phyloP scores from a whole-genome alignment of 2,113 vertebrate genomes.

The Columbina picui region DNA sequence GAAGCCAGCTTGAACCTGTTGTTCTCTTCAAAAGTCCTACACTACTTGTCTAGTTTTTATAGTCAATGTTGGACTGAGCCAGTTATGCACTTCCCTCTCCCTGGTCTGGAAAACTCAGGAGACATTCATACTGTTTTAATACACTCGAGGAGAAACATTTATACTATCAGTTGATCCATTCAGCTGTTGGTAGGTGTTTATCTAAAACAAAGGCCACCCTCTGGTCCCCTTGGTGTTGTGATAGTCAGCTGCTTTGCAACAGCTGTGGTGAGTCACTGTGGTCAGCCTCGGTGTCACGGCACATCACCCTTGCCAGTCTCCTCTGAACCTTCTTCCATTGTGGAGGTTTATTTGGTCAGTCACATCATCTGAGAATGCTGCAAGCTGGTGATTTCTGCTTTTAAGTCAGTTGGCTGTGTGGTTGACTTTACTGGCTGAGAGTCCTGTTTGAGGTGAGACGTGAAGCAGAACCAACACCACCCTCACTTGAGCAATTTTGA shows the following conservation, averaged over 20 bases:
- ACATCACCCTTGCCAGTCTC: accelerated
- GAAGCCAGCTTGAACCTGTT: background rate
- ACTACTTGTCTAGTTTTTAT: background rate
- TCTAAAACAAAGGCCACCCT: background rate
- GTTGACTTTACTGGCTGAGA: background rate
- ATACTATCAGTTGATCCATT: background rate
- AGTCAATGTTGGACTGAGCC: background rate
- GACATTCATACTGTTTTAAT: too few relatives aligned
- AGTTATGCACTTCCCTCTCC: accelerated
- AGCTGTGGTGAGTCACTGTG: background rate
- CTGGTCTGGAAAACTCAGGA: background rate
- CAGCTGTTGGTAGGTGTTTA: background rate
- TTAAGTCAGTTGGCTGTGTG: background rate
- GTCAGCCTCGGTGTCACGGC: background rate
- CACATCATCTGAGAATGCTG: background rate
- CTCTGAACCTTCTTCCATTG: background rate
- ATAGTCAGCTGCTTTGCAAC: background rate
- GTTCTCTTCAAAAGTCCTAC: background rate
- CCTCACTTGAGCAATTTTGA: background rate
- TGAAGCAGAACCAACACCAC: background rate
- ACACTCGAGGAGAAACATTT: too few relatives aligned
- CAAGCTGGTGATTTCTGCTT: background rate
- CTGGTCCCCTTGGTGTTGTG: accelerated
- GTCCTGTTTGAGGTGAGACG: background rate
- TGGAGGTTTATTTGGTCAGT: background rate